These are phyloP conservation scores for Penaeus monodon DNA, from an alignment of 2,888 invertebrate species.

Conservation along the genomic window DNA sequence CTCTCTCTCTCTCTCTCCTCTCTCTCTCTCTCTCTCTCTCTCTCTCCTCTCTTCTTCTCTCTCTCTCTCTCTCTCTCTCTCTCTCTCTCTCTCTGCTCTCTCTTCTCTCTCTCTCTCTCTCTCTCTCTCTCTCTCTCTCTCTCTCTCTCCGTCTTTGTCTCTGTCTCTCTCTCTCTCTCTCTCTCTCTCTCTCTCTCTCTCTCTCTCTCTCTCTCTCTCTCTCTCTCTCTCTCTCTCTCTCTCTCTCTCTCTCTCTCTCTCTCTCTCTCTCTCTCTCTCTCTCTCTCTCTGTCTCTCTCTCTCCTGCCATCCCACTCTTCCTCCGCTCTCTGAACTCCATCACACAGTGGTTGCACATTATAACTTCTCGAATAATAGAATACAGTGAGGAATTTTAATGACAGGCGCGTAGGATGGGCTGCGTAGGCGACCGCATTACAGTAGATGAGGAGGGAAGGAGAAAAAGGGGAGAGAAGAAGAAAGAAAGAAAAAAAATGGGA, in stretches of 20 bases:
- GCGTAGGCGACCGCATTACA: no score
- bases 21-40: not conserved
- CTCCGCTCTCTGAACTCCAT: no score
- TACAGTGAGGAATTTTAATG: no score
- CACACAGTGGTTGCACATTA: no score
- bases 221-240: not conserved
- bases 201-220: not conserved
- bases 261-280: slow-evolving; percentile 21
- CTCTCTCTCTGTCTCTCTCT: not conserved
- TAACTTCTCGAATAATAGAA: no score
- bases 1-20: slow-evolving; percentile 28
- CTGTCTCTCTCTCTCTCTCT: not conserved
- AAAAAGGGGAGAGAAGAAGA: no score
- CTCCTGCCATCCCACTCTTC: no score
- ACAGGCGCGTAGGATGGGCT: no score
- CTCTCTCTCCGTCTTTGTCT: not conserved
- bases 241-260: not conserved
- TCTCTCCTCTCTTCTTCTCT: not conserved
- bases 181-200: not conserved
- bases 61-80: not conserved
- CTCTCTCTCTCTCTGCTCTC: not conserved
- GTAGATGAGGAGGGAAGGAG: no score
- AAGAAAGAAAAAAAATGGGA: no score
- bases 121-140: not conserved
- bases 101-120: not conserved